phyloP scores from a whole-genome alignment of 2,797 vertebrate genomes.

The Pseudomugil tenellus region DNA sequence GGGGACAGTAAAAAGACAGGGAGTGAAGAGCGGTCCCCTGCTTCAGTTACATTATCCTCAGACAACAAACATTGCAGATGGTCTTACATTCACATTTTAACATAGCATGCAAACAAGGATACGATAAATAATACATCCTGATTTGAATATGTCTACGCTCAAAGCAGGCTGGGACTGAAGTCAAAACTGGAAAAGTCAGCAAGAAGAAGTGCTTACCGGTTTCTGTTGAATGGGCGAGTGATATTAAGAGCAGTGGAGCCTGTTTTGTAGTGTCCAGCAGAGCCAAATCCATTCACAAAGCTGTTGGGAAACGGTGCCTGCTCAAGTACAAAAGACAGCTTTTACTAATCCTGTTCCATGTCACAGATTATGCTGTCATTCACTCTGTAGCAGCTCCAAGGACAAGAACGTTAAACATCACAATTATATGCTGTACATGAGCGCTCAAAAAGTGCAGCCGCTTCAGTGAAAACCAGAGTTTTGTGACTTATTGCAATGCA shows the following conservation, averaged over 20 bases:
- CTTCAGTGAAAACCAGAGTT: neutral
- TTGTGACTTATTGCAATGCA: neutral
- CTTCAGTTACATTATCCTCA: conserved; percentile 35
- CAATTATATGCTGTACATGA: neutral
- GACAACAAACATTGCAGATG: conserved; percentile 41
- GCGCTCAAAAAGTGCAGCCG: neutral
- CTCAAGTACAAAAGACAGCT: neutral
- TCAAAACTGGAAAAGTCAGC: neutral
- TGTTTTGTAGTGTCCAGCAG: conserved; percentile 92
- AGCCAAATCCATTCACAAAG: conserved; percentile 96
- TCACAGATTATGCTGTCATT: neutral
- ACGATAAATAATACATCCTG: conserved; percentile 27
- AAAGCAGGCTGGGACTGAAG: conserved; percentile 5
- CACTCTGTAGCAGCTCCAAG: neutral
- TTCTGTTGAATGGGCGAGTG: conserved; percentile 93
- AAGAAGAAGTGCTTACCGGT: conserved; percentile 84
- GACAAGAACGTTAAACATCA: neutral
- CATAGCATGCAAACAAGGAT: conserved; percentile 32
- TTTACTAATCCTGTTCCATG: conserved; percentile 6
- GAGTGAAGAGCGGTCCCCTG: conserved; percentile 67
- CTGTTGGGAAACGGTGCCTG: conserved; percentile 98
- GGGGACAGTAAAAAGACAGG: conserved; percentile 81
- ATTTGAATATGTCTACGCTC: conserved; percentile 17
- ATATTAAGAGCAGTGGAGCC: conserved; percentile 88
- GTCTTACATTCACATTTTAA: conserved; percentile 37